Conservation (phyloP, 2,797 vertebrate species). For the Peromyscus nudipes region DNA sequence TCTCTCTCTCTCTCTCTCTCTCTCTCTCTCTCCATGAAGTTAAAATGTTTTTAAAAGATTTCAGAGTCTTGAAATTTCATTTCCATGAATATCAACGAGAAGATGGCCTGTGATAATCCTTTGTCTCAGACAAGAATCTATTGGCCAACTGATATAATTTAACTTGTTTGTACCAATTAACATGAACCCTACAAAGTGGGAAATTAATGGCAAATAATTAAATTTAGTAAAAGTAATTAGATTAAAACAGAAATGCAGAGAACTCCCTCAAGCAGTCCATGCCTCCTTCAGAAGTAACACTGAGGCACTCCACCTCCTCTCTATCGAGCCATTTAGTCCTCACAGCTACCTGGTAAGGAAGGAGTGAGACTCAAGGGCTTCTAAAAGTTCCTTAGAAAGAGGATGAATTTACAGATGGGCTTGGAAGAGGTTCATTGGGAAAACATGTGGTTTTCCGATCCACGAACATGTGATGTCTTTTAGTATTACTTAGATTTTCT, state of each 20-base stretch:
- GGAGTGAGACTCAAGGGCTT: background rate
- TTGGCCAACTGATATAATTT: background rate
- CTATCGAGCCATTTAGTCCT: background rate
- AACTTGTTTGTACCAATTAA: constrained; percentile 9
- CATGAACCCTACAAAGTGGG: background rate
- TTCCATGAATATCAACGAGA: background rate
- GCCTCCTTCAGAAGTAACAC: background rate
- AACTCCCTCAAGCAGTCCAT: background rate
- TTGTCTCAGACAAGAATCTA: background rate
- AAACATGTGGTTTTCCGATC: background rate
- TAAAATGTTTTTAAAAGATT: background rate
- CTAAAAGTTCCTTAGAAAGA: background rate
- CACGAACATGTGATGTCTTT: background rate
- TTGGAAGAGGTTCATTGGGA: background rate
- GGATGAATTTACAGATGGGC: background rate
- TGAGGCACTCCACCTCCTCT: background rate
- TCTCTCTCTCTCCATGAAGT: too few relatives aligned
- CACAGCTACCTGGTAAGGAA: background rate
- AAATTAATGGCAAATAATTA: constrained; percentile 22
- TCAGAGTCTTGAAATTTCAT: background rate
- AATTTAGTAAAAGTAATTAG: constrained; percentile 13
- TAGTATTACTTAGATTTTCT: background rate
- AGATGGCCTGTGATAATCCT: background rate
- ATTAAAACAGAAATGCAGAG: constrained; percentile 6
- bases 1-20: too few relatives aligned